A percentile compares a stretch with the other conserved stretches of the same genome.
These are phyloP conservation scores for Uropsilus gracilis DNA, from an alignment of 2,113 vertebrate genomes.

Conservation along the genomic window DNA sequence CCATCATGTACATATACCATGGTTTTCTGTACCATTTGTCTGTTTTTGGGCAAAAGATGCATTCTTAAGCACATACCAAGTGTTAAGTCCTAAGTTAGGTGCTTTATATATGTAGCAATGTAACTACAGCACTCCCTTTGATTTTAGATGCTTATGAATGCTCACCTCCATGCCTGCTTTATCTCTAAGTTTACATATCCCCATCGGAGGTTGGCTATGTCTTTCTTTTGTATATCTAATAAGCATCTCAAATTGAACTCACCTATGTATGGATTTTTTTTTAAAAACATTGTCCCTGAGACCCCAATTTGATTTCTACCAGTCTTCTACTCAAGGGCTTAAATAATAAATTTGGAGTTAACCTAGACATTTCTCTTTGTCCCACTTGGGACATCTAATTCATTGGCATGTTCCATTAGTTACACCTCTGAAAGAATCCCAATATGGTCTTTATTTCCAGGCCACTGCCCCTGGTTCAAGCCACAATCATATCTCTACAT, in stretches of 20 bases:
- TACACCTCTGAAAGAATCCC: background rate
- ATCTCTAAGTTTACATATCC: background rate
- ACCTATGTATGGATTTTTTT: background rate
- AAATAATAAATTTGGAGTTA: background rate
- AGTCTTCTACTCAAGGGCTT: background rate
- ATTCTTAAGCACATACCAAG: no score
- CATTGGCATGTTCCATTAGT: background rate
- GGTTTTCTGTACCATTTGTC: no score
- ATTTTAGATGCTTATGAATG: background rate
- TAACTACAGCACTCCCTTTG: no score
- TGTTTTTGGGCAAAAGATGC: no score
- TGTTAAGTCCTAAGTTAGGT: no score
- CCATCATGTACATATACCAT: no score
- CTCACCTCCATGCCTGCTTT: background rate
- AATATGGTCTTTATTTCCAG: background rate
- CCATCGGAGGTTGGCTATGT: background rate
- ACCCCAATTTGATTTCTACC: background rate
- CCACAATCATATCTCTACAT: background rate
- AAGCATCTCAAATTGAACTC: background rate
- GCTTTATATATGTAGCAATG: no score
- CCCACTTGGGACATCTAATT: background rate
- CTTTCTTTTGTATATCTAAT: background rate
- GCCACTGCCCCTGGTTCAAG: background rate
- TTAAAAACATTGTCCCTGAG: background rate
- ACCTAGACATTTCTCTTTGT: background rate